phyloP scores from a whole-genome alignment of 2,113 vertebrate species.

The Anseranas semipalmata region DNA sequence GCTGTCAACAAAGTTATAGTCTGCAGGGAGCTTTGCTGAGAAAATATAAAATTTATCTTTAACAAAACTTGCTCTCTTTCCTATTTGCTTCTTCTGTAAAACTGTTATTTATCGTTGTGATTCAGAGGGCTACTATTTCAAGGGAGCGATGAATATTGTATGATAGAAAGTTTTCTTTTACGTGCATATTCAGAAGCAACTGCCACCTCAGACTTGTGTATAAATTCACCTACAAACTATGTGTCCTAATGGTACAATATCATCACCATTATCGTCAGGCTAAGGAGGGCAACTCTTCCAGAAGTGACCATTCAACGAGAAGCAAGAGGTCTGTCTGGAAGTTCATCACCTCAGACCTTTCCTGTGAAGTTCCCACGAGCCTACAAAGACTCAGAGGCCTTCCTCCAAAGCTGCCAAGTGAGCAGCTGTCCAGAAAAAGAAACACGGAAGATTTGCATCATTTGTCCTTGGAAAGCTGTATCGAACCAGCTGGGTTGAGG shows the following conservation, averaged over 20 bases:
- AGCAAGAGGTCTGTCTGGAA: neutral
- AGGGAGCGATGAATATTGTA: neutral
- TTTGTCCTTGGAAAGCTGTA: neutral
- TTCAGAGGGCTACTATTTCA: neutral
- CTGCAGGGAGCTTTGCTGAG: too few relatives aligned
- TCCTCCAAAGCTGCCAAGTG: neutral
- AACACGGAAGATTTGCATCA: neutral
- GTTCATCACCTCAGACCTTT: neutral
- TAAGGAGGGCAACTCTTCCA: neutral
- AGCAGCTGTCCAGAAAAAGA: neutral
- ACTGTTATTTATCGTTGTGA: neutral
- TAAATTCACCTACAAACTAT: neutral
- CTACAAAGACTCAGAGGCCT: neutral
- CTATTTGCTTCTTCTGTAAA: neutral
- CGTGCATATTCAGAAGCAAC: neutral
- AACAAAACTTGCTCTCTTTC: neutral
- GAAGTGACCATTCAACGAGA: neutral
- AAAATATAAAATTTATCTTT: neutral
- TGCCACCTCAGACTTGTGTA: neutral
- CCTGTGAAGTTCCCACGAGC: neutral
- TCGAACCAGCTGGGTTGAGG: neutral
- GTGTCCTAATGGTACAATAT: neutral
- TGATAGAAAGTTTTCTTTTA: neutral
- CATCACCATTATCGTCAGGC: neutral
- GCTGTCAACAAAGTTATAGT: neutral